phyloP scores from a whole-genome alignment of 2,113 vertebrate genomes.

The Machaerirhynchus nigripectus region DNA sequence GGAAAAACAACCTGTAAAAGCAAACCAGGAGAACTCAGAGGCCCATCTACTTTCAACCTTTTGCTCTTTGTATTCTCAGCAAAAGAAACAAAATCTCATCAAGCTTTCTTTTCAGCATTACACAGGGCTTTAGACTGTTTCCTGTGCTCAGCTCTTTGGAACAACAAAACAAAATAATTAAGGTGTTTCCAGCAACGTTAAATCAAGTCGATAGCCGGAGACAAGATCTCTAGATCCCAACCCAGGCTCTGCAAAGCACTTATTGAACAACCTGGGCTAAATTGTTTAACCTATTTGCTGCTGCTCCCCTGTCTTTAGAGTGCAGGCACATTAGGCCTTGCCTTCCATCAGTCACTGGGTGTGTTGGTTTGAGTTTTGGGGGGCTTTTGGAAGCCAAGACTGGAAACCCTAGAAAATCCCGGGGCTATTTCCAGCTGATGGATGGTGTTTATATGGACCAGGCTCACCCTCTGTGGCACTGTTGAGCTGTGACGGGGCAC shows the following conservation, averaged over 20 bases:
- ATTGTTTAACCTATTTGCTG: neutral
- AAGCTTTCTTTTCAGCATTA: neutral
- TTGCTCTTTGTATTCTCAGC: neutral
- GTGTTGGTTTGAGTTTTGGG: neutral
- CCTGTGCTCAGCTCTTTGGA: neutral
- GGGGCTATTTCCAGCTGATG: neutral
- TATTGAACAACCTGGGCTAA: neutral
- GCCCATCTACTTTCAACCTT: neutral
- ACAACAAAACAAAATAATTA: conserved; percentile 10
- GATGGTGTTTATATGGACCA: neutral
- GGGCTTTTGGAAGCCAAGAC: neutral
- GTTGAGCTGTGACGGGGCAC: too few relatives aligned
- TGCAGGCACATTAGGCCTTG: neutral
- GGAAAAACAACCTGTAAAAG: neutral
- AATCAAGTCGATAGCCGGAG: neutral
- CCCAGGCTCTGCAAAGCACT: neutral
- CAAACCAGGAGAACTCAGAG: neutral
- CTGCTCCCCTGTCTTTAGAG: neutral
- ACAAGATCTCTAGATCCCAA: neutral
- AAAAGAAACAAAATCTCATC: conserved; percentile 15
- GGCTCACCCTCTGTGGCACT: neutral
- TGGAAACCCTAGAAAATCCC: neutral
- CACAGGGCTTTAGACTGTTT: neutral
- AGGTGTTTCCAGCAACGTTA: neutral
- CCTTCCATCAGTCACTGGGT: accelerated